Evolutionary conservation across 2,113 vertebrate species (phyloP), one percentile per base, ranked within the genome.

Genomic region (Lophius piscatorius): DNA sequence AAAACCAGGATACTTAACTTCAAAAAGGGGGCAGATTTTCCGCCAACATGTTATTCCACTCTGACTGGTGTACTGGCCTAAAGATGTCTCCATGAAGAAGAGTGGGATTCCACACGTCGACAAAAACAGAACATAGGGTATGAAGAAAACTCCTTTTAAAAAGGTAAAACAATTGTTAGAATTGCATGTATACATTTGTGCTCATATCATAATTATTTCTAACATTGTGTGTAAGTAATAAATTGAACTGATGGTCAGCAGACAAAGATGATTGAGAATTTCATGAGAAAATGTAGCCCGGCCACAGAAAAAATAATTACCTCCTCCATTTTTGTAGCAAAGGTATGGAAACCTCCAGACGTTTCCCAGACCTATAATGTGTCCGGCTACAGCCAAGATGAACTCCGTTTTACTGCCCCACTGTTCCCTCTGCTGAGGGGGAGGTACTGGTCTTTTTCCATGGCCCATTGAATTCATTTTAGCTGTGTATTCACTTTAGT

Each of bases 301-400:
- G 18, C 23, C 21, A 38, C 14, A 44, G 1, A 57, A 10, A 6
- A 42, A 36, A 12, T 3, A 38, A 23, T 70, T 82, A 91, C 91
- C 91, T 81, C 91, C 91, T 76, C 90, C 91, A 14, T 92, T 92
- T 75, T 91, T 92, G 85, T 91, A 92, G 76, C 91, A 92, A 54
- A 92, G 79, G 76, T 91, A 92, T 1, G 91, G 91, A 71, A 92
- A 92, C 63, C 91, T 85, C 91, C 91, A 92, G 21, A 92, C 88
- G 14, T 91, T 92, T 35, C 90, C 91, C 51, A 92, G 57, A 17
- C 91, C 91, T 28, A 92, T 50, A 28, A 92, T 85, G 58, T 90
- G 81, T 57, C 91, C 91, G 4, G 85, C 90, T 4, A 87, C 87
- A 4, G 90, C 88, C 45, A 92, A 64, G 17, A 91, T 54, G 56